phyloP scores from a whole-genome alignment of 2,888 invertebrate species.

The Pseudoips prasinana region DNA sequence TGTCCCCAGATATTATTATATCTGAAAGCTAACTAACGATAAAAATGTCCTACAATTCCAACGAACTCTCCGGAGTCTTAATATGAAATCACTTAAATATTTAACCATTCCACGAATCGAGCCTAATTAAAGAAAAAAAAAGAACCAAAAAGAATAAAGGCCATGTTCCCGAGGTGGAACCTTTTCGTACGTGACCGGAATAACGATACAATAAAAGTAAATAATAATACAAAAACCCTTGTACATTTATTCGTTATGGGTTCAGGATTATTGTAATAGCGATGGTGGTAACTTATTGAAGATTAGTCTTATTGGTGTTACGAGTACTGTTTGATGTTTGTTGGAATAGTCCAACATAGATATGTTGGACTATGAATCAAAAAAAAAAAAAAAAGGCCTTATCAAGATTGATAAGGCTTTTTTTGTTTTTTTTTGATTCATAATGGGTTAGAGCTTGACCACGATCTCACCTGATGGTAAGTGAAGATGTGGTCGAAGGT shows the following conservation, averaged over 20 bases:
- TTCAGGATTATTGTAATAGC: slow-evolving; percentile 6
- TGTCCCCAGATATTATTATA: too few species aligned
- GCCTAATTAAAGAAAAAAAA: slow-evolving; percentile 57
- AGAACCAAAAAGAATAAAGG: slow-evolving; percentile 50
- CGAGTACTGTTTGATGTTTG: slow-evolving; percentile 12
- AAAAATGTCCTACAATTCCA: too few species aligned
- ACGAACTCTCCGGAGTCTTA: too few species aligned
- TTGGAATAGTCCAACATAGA: not conserved
- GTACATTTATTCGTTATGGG: slow-evolving; percentile 20
- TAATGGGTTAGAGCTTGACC: too few species aligned
- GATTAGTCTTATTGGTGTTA: slow-evolving; percentile 8
- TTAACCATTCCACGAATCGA: slow-evolving; percentile 43
- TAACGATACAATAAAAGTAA: slow-evolving; percentile 38
- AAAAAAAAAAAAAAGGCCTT: too few species aligned
- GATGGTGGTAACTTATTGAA: slow-evolving; percentile 20
- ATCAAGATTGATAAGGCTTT: too few species aligned
- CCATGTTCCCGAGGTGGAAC: slow-evolving; percentile 42
- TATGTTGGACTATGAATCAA: too few species aligned
- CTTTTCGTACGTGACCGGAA: slow-evolving; percentile 48
- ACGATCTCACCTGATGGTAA: too few species aligned
- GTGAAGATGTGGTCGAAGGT: too few species aligned
- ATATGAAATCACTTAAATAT: slow-evolving; percentile 34
- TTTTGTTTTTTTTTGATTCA: too few species aligned
- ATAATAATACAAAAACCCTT: slow-evolving; percentile 26
- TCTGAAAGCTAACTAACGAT: too few species aligned